These are phyloP conservation scores for Odontesthes bonariensis DNA, from an alignment of 2,113 vertebrate species.

Conservation along the genomic window DNA sequence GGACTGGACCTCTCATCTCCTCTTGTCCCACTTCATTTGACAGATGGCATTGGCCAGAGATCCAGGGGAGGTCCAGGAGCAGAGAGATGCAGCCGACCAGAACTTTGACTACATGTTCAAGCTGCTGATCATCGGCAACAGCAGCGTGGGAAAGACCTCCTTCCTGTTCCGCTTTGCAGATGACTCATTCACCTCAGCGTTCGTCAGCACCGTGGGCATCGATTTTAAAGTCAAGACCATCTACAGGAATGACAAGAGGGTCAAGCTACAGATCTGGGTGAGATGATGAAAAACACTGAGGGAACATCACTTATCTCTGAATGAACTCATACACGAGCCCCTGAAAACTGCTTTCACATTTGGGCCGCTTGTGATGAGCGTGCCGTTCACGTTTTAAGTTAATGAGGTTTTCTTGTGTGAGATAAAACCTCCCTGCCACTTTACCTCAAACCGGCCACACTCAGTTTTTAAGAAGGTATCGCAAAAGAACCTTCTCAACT, in stretches of 20 bases:
- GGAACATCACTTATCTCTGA: background rate
- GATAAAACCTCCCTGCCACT: too few relatives aligned
- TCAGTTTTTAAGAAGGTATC: too few relatives aligned
- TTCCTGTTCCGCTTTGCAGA: conserved; percentile 93
- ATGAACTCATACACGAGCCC: too few relatives aligned
- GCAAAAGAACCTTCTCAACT: too few relatives aligned
- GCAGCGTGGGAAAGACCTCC: conserved; percentile 92
- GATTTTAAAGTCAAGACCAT: conserved; percentile 95
- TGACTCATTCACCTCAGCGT: conserved; percentile 91
- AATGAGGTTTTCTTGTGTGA: too few relatives aligned
- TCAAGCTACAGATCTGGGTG: conserved; percentile 96
- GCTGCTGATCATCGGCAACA: conserved; percentile 91
- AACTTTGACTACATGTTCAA: conserved; percentile 97
- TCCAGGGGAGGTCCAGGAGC: conserved; percentile 63
- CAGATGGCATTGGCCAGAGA: conserved; percentile 88
- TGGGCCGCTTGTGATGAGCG: background rate
- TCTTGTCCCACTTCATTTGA: background rate
- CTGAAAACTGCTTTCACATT: too few relatives aligned
- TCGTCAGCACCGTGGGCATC: conserved; percentile 93
- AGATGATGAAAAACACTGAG: conserved; percentile 33
- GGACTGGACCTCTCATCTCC: background rate
- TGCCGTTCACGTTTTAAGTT: background rate
- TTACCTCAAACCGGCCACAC: too few relatives aligned
- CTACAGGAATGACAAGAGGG: conserved; percentile 88
- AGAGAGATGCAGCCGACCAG: conserved; percentile 88